Evolutionary conservation across 2,113 vertebrate species (phyloP), one percentile per base, ranked within the genome.

Genomic region (Cyanoderma ruficeps): DNA sequence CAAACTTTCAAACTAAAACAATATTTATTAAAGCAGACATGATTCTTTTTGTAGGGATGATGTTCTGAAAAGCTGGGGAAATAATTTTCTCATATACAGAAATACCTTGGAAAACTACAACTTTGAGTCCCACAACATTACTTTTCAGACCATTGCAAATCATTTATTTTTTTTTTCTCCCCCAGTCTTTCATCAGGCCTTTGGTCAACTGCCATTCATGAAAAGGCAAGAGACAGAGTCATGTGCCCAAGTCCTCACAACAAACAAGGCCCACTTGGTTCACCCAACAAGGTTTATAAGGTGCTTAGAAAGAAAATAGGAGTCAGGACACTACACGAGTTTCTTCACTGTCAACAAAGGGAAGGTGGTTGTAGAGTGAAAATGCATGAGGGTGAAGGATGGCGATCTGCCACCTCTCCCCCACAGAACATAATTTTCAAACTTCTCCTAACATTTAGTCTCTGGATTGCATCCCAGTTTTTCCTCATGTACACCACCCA

Each of bases 221-320:
- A 65, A 63, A 57, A 78, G 25, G 42, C 50, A 81, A 11, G 9
- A 77, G 42, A 49, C 12, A 52, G 44, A 50, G 42, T 33, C 20
- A 81, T 52, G 35, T 28, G 15, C n/a, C n/a, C 49, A 49, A 67
- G 35, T 0, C 52, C 28, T 30, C 44, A 39, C 24, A 64, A 72
- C 10, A 64, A n/a, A 46, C 13, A 46, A 31, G 35, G 16, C 7
- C 37, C 71, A 6, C 13, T 57, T 61, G 31, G 13, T 13, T 67
- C 44, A 82, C 15, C 46, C 37, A 27, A 19, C 0, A 0, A 76
- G 33, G 7, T 49, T 63, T 14, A 6, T 17, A 67, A 61, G 27
- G 13, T 25, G 15, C 35, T 82, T 15, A 28, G 59, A 72, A 87
- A n/a, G 24, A 70, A 83, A 77, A 39, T 0, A 67, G n/a, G 30